Percentiles rank a stretch among this genome's conserved stretches.
Evolutionary conservation across 2,888 invertebrate species (phyloP).

Genomic region (Abscondita cerata): DNA sequence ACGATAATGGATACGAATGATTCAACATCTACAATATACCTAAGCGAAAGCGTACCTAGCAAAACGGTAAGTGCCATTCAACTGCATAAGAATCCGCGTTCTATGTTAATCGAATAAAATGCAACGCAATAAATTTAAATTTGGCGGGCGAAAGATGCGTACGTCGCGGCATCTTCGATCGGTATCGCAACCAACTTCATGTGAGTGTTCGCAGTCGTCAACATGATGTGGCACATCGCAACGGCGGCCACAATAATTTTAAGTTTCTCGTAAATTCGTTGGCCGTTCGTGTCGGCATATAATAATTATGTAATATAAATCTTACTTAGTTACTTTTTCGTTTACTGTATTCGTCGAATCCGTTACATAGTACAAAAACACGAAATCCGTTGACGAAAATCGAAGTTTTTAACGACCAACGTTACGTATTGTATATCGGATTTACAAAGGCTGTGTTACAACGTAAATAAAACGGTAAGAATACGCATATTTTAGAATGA

Average conservation of each 20-base stretch:
- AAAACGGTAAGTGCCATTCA: too few species aligned
- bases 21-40: too few species aligned
- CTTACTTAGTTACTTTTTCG: constrained; percentile 52
- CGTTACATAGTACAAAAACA: constrained; percentile 58
- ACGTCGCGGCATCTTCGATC: constrained; percentile 35
- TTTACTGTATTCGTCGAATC: constrained; percentile 55
- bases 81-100: too few species aligned
- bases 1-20: too few species aligned
- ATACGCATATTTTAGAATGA: constrained; percentile 12
- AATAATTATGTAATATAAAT: constrained; percentile 58
- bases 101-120: too few species aligned
- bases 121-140: constrained; percentile 38
- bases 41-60: too few species aligned
- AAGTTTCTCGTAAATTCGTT: constrained; percentile 54
- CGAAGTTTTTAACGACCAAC: constrained; percentile 51
- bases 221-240: constrained; percentile 62
- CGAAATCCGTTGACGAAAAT: constrained; percentile 56
- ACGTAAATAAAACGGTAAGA: constrained; percentile 49
- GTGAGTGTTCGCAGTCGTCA: constrained; percentile 55
- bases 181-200: constrained; percentile 46
- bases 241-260: constrained; percentile 59
- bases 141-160: constrained; percentile 41
- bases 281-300: constrained; percentile 56
- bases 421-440: constrained; percentile 49
- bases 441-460: constrained; percentile 51